Evolutionary conservation across 2,113 vertebrate genomes (phyloP).

Genomic region (Condylura cristata): DNA sequence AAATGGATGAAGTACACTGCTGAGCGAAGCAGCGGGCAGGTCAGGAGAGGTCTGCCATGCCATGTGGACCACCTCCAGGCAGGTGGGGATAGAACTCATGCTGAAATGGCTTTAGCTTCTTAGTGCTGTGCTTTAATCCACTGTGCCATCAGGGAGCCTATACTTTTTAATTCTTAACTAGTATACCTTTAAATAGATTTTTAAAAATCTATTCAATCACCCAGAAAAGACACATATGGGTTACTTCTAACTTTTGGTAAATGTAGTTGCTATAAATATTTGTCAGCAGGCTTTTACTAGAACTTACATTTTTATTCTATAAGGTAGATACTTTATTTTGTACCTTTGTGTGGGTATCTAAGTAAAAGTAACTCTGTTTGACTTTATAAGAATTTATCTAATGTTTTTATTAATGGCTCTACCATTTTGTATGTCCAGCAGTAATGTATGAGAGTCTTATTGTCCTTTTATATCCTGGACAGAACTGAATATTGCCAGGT

Average conservation of each 20-base stretch:
- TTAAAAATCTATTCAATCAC: not conserved
- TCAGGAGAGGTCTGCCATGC: no score
- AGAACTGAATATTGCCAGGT: not conserved
- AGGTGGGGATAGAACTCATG: no score
- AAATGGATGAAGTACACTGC: no score
- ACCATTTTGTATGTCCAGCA: not conserved
- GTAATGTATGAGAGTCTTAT: not conserved
- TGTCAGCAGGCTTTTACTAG: not conserved
- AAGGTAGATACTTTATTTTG: not conserved
- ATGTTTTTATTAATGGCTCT: not conserved
- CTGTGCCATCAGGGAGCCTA: no score
- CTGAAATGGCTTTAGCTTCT: no score
- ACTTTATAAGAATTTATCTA: not conserved
- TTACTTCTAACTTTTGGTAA: not conserved
- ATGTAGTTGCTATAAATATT: not conserved
- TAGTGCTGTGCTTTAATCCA: no score
- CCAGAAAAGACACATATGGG: not conserved
- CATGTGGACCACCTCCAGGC: no score
- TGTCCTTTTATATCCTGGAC: not conserved
- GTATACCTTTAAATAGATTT: not conserved
- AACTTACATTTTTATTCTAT: not conserved
- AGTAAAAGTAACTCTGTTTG: not conserved
- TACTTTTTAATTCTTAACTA: not conserved
- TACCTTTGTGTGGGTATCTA: not conserved
- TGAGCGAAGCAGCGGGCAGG: no score